Base-by-base conservation (phyloP, 2,797 vertebrate genomes). In the Staurois parvus region DNA sequence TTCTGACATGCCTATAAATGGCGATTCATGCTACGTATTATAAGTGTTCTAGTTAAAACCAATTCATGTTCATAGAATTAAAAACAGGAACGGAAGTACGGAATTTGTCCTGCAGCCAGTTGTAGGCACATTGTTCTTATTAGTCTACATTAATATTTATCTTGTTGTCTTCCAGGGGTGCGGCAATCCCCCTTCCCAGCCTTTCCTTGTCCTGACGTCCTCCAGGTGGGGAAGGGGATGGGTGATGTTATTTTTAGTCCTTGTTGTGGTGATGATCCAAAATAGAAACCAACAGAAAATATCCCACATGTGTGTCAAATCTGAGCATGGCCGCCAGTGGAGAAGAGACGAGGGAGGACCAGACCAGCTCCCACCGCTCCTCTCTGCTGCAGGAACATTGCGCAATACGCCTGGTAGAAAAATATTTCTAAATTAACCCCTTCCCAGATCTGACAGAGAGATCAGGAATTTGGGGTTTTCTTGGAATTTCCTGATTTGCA, bases 191-290 rank as follows among this genome's bases (percentile, higher is more conserved):
- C 11, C 11, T 67, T 42, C 34, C 34, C 73, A 34, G 56, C 56
- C 19, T 5, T 4, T 62, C 6, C 24, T n/a, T 62, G 32, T 59
- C 37, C 76, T 79, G 37, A 67, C 52, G 10, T 0, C 75, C 0
- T 15, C 75, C 6, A 48, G 62, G 4, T n/a, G 29, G 29, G 5
- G 66, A 8, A 17, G 24, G 59, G 42, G 66, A 52, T 2, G 40
- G 64, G 8, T 37, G 9, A 19, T 28, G 21, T 52, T 86, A 86
- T 82, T 62, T 86, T 34, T 77, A 86, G 48, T 30, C 29, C 8
- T 24, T 76, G 84, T 81, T 85, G 28, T 85, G 78, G 78, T 76
- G 84, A 82, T 29, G 73, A 72, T 59, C 48, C 66, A 82, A n/a
- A 76, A 81, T 32, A 86, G 78, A 72, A 81, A 70, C 84, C 72